Evolutionary conservation across 2,797 vertebrate species (phyloP).

Genomic region (Thamnophis elegans): DNA sequence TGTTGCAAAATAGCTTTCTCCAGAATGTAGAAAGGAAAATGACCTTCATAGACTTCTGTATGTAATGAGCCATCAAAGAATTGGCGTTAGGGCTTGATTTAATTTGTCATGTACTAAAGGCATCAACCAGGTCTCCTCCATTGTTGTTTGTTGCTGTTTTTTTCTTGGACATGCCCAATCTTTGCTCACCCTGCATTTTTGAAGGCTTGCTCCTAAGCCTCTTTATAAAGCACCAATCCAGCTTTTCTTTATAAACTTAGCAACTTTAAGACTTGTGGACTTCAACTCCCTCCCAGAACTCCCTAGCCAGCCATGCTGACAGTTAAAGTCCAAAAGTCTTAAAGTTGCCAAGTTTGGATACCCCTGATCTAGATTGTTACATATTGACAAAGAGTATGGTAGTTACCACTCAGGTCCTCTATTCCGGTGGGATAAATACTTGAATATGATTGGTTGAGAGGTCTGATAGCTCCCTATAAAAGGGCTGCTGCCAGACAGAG

Average conservation of each 20-base stretch:
- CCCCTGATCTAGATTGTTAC: neutral
- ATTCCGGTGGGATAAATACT: too few relatives aligned
- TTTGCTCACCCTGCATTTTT: neutral
- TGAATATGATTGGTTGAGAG: too few relatives aligned
- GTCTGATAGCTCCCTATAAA: too few relatives aligned
- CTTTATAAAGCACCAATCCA: neutral
- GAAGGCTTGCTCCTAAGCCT: neutral
- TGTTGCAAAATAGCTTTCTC: neutral
- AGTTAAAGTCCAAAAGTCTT: neutral
- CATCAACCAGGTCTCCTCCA: neutral
- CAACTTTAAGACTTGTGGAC: neutral
- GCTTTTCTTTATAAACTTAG: neutral
- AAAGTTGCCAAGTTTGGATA: neutral
- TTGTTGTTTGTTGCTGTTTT: neutral
- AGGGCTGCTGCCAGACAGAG: too few relatives aligned
- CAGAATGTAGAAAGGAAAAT: neutral
- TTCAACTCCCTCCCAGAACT: neutral
- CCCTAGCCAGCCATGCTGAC: neutral
- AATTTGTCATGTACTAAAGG: neutral
- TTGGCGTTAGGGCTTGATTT: neutral
- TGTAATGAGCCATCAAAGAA: neutral
- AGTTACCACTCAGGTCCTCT: too few relatives aligned
- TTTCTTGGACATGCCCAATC: neutral
- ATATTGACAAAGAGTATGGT: too few relatives aligned
- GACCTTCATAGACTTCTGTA: neutral